phyloP scores from a whole-genome alignment of 2,113 vertebrate genomes.

The Corythornis cristatus region DNA sequence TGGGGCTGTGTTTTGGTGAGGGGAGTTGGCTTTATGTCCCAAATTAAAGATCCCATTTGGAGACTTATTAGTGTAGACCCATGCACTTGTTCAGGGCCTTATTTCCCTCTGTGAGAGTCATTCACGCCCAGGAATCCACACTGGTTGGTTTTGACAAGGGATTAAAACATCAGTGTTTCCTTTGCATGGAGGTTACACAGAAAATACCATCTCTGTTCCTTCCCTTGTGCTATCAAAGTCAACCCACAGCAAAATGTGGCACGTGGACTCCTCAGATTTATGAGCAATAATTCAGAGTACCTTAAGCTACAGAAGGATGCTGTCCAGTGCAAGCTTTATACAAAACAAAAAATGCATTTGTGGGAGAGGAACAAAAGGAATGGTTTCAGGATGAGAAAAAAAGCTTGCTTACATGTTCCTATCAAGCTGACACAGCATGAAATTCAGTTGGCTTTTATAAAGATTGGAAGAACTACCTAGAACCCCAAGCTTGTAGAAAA shows the following conservation, averaged over 20 bases:
- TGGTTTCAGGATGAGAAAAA: not conserved
- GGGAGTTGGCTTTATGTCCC: not conserved
- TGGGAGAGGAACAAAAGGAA: not conserved
- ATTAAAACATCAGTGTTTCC: not conserved
- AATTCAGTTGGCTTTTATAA: not conserved
- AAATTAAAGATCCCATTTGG: not conserved
- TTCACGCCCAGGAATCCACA: not conserved
- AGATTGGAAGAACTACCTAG: not conserved
- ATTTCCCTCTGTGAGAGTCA: not conserved
- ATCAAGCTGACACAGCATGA: not conserved
- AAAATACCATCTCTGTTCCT: not conserved
- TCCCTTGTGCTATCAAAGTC: not conserved
- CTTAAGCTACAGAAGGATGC: not conserved
- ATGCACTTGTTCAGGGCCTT: not conserved
- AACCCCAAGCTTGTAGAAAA: not conserved
- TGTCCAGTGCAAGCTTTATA: not conserved
- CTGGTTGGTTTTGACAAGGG: not conserved
- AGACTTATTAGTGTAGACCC: not conserved
- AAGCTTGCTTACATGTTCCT: not conserved
- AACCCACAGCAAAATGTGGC: not conserved
- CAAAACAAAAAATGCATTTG: not conserved
- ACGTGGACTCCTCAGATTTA: not conserved
- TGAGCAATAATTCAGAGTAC: not conserved
- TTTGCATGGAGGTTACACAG: constrained; percentile 24
- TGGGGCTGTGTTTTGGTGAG: not conserved